phyloP scores from a whole-genome alignment of 2,113 vertebrate genomes.

The Suncus etruscus region DNA sequence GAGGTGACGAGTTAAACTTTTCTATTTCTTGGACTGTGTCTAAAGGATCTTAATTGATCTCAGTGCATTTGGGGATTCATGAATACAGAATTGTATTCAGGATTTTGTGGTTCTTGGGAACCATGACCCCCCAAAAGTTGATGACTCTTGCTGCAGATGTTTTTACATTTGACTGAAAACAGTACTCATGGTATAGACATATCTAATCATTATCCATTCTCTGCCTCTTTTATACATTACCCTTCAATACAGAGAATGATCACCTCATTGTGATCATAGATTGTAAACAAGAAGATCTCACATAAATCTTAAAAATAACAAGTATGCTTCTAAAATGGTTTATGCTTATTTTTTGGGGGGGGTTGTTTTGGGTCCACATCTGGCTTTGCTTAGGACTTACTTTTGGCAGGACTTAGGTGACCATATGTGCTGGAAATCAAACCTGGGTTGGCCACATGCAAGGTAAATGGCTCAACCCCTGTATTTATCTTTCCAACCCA shows the following conservation, averaged over 20 bases:
- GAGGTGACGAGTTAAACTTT: not conserved
- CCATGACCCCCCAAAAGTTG: too few species aligned
- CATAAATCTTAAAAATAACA: not conserved
- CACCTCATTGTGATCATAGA: not conserved
- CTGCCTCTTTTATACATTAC: not conserved
- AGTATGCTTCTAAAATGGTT: constrained; percentile 6
- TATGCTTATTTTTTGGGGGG: too few species aligned
- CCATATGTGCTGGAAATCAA: too few species aligned
- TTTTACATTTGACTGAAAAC: not conserved
- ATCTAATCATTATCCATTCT: not conserved
- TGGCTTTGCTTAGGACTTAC: too few species aligned
- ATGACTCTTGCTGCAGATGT: not conserved
- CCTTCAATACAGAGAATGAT: not conserved
- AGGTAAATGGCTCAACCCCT: too few species aligned
- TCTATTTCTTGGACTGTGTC: not conserved
- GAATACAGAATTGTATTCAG: not conserved
- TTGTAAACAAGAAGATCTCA: not conserved
- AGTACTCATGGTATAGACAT: not conserved
- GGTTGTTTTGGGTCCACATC: too few species aligned
- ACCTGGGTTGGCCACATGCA: too few species aligned
- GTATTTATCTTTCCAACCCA: too few species aligned
- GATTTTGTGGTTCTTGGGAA: not conserved
- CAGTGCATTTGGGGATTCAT: not conserved
- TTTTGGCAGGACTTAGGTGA: too few species aligned
- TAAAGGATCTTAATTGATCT: not conserved